Base-by-base conservation (phyloP, 2,797 vertebrate species). In the Pygocentrus nattereri region DNA sequence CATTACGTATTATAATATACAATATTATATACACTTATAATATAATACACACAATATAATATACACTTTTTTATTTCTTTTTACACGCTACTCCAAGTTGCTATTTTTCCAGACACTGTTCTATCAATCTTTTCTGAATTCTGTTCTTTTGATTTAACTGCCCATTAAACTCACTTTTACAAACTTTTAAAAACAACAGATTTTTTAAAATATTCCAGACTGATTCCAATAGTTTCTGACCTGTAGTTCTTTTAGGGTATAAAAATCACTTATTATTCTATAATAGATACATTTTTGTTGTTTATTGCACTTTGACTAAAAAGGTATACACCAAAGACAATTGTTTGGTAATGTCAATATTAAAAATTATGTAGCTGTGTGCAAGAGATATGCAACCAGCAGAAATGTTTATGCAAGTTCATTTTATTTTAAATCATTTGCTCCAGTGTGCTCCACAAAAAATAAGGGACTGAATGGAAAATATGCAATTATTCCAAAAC, bases 401-500 rank as follows among this genome's bases (percentile, higher is more conserved):
- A 67, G 54, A 71, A 50, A 72, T 62, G 27, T 50, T 41, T 47
- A 27, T 31, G 50, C 27, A 59, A 61, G 47, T 30, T 23, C 44
- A 44, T 38, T 78, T 71, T 58, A 44, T 38, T 78, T 71, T 47
- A 52, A 58, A 18, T 58, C 15, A 34, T 69, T 44, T 0, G 52
- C 47, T 56, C 30, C 68, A 62, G 13, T 31, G 34, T 25, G 13
- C 77, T 62, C 27, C 50, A 3, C 62, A 38, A n/a, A 34, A 21
- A 31, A 7, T 18, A 12, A 25, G 4, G 4, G 54, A 61, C 58
- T 52, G 41, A 50, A 71, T 47, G 38, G 49, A 61, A 67, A 47
- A 72, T 67, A 31, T 58, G 70, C 12, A 54, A 30, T 72, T 72
- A 56, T 34, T 72, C 18, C 19, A 34, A 54, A 31, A 71, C 69